A percentile compares a stretch with the other conserved stretches of the same genome.
These are phyloP conservation scores for Acrossocheilus fasciatus DNA, from an alignment of 2,797 vertebrate genomes.

Conservation along the genomic window DNA sequence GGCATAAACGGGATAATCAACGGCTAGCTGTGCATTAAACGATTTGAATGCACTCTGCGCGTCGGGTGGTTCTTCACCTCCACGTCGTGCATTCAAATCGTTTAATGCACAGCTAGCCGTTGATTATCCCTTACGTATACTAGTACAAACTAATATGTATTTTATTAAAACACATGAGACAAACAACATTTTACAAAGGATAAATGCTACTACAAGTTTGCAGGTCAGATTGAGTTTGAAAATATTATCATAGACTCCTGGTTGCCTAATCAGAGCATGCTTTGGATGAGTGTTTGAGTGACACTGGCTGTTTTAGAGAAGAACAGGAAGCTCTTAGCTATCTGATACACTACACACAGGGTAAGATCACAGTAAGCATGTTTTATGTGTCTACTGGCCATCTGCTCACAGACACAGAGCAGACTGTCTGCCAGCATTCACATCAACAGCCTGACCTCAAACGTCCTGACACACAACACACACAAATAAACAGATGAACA, in stretches of 20 bases:
- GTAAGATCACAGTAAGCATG: background rate
- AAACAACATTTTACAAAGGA: background rate
- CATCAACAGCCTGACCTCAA: constrained; percentile 16
- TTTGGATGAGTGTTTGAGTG: background rate
- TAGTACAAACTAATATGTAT: too few species aligned
- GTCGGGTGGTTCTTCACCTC: too few species aligned
- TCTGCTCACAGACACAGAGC: background rate
- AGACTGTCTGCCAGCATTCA: constrained; percentile 11
- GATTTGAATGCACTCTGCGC: too few species aligned
- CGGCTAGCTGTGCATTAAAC: too few species aligned
- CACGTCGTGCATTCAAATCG: too few species aligned
- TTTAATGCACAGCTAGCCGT: too few species aligned
- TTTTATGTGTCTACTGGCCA: background rate
- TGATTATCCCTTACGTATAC: too few species aligned
- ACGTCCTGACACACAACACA: constrained; percentile 4
- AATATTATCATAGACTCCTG: too few species aligned
- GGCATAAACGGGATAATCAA: too few species aligned
- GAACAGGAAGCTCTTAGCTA: background rate
- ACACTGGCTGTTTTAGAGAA: background rate
- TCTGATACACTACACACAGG: background rate
- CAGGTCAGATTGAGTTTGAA: too few species aligned
- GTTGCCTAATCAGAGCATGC: background rate
- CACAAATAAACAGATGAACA: background rate
- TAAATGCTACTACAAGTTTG: background rate
- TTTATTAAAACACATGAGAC: background rate